phyloP scores from a whole-genome alignment of 2,888 invertebrate species.

The Anoplius nigerrimus region DNA sequence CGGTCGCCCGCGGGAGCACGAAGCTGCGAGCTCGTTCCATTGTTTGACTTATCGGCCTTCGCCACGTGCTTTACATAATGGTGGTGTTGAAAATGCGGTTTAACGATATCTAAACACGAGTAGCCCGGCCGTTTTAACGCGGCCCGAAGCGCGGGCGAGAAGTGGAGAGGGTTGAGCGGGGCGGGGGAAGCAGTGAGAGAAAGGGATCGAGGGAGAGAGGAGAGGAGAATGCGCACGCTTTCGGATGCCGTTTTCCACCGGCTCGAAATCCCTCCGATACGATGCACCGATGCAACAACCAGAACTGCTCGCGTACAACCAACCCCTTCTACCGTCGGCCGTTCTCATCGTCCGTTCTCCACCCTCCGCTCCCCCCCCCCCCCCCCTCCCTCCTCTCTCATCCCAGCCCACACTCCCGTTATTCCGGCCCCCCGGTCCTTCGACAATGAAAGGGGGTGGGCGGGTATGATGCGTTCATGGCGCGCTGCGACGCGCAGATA shows the following conservation, averaged over 20 bases:
- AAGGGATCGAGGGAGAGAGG: slow-evolving; percentile 2
- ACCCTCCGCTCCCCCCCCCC: not conserved
- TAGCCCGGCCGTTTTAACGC: slow-evolving; percentile 59
- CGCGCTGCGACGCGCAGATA: slow-evolving; percentile 65
- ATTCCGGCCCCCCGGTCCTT: slow-evolving; percentile 15
- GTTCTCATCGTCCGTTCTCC: slow-evolving; percentile 20
- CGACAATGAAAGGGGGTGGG: too few species aligned
- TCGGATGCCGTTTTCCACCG: slow-evolving; percentile 44
- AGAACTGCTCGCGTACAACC: slow-evolving; percentile 29
- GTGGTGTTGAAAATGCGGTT: slow-evolving; percentile 72
- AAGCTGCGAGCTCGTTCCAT: slow-evolving; percentile 44
- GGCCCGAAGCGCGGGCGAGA: slow-evolving; percentile 17
- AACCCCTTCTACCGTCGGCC: not conserved
- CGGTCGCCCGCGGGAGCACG: not conserved
- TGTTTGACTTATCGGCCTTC: slow-evolving; percentile 71
- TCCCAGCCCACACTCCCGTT: slow-evolving; percentile 1
- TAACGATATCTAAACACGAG: slow-evolving; percentile 72
- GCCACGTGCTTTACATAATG: slow-evolving; percentile 73
- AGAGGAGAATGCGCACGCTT: slow-evolving; percentile 7
- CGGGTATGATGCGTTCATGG: slow-evolving; percentile 24
- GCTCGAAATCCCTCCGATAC: slow-evolving; percentile 46
- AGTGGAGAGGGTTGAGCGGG: slow-evolving; percentile 1
- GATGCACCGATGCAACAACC: slow-evolving; percentile 29
- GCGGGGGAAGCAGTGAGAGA: slow-evolving; percentile 8
- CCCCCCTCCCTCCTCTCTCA: not conserved